These are phyloP conservation scores for Cynocephalus volans DNA, from an alignment of 2,113 vertebrate species.

Conservation along the genomic window DNA sequence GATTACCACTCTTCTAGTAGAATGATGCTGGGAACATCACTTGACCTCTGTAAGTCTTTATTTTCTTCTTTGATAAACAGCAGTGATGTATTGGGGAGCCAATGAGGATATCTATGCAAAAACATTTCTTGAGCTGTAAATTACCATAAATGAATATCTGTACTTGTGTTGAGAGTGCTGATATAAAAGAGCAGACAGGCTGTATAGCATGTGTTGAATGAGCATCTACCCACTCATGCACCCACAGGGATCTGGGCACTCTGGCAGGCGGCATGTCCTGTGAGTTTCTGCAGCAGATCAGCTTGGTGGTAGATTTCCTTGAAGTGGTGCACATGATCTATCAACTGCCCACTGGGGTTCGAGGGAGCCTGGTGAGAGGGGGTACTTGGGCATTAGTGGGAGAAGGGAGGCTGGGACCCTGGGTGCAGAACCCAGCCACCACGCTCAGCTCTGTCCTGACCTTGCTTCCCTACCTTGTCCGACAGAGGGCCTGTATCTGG, in stretches of 20 bases:
- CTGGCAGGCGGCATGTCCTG: slow-evolving; percentile 93
- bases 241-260: slow-evolving; percentile 90
- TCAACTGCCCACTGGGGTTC: slow-evolving; percentile 88
- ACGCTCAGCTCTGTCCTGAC: neutral
- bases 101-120: slow-evolving; percentile 31
- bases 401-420: neutral
- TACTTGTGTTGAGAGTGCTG: slow-evolving; percentile 37
- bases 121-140: slow-evolving; percentile 54
- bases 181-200: neutral
- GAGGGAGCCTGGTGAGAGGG: slow-evolving; percentile 92
- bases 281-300: slow-evolving; percentile 90
- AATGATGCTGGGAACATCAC: neutral
- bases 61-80: slow-evolving; percentile 65
- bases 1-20: slow-evolving; percentile 8
- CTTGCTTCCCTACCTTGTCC: neutral
- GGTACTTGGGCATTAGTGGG: neutral
- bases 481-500: slow-evolving; percentile 92
- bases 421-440: neutral
- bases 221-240: neutral
- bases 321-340: slow-evolving; percentile 90
- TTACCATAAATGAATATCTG: slow-evolving; percentile 4
- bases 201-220: slow-evolving; percentile 9
- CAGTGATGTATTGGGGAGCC: slow-evolving; percentile 3
- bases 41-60: slow-evolving; percentile 2
- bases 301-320: slow-evolving; percentile 89